Base-by-base conservation (phyloP, 2,113 vertebrate genomes). In the Hylia prasina region DNA sequence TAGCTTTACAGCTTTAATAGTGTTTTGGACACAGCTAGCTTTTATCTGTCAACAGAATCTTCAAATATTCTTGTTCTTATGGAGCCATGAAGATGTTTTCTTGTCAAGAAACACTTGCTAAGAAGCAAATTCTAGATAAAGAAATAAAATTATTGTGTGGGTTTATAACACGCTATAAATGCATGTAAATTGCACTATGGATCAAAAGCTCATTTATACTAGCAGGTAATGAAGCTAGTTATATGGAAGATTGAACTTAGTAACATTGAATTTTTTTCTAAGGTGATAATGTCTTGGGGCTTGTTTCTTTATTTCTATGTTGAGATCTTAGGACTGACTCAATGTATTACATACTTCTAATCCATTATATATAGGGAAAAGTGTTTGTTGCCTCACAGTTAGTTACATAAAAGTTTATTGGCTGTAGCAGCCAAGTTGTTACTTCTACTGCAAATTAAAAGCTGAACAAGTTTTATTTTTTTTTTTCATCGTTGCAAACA, bases 111-210 rank as follows among this genome's bases (percentile, higher is more conserved):
- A 75, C 20, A 56, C 48, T 90, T 64, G 31, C 44, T 60, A 81
- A 92, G 64, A 87, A 84, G 85, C 56, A 90, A 44, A 88, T 94
- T 88, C 17, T 86, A 44, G 85, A 92, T 76, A 79, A 94, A 89
- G 64, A 94, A 94, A 88, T 57, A 79, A 87, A 93, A 92, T 73
- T 70, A 68, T 72, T 73, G 88, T 71, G 95, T 97, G 95, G 94
- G 87, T 85, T 96, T 93, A 56, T 83, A 92, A 68, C n/a, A 56
- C 5, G 2, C 33, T 82, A 31, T 58, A 91, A 96, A 75, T 93
- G 85, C 35, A 75, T 48, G 47, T 75, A 93, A 96, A 96, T 95
- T 92, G 78, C 28, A 40, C 85, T 76, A 87, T 93, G 89, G 91
- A 95, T 90, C 79, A 75, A 78, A 93, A 86, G 69, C 80, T 90